Evolutionary conservation across 2,113 vertebrate species (phyloP).

Genomic region (Ophthalmolycus amberensis): DNA sequence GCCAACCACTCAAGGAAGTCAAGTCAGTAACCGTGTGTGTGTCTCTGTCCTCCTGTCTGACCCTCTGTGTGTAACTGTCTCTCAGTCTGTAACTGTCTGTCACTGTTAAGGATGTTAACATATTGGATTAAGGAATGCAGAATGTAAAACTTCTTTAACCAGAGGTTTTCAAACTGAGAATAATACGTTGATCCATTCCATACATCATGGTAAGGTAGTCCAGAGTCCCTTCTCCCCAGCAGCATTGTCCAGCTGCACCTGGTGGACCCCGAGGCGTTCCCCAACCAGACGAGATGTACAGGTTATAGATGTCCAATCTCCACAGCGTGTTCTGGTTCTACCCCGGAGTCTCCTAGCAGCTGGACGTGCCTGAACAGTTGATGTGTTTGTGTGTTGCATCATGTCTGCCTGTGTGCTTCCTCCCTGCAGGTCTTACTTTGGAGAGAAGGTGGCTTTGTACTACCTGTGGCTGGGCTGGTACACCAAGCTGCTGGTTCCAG

Average conservation of each 20-base stretch:
- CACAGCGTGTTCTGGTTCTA: too few relatives aligned
- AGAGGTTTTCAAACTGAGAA: not conserved
- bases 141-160: not conserved
- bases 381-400: not conserved
- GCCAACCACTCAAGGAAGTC: slow-evolving; percentile 82
- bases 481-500: slow-evolving; percentile 87
- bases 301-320: too few relatives aligned
- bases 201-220: too few relatives aligned
- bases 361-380: too few relatives aligned
- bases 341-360: too few relatives aligned
- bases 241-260: too few relatives aligned
- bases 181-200: too few relatives aligned
- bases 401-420: not conserved
- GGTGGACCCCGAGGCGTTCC: too few relatives aligned
- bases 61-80: not conserved
- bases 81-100: not conserved
- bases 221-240: too few relatives aligned
- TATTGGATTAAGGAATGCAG: not conserved
- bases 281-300: too few relatives aligned
- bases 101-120: not conserved
- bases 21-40: slow-evolving; percentile 78
- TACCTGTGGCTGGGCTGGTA: slow-evolving; percentile 96
- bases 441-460: slow-evolving; percentile 94
- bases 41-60: not conserved
- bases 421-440: slow-evolving; percentile 88